Evolutionary conservation across 1,140 invertebrate genomes (phyloP).

Genomic region (Apis laboriosa): DNA sequence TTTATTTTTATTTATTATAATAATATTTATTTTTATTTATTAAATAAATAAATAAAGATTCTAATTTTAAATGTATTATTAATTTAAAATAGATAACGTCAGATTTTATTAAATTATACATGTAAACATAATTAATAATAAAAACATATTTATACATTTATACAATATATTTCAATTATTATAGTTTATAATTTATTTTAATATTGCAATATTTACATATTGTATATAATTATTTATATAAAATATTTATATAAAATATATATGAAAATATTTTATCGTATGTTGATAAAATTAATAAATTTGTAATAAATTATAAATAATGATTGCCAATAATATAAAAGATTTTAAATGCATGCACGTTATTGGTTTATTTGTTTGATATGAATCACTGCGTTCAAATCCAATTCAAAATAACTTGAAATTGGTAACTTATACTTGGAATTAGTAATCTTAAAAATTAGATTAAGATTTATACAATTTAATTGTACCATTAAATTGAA

Average conservation of each 20-base stretch:
- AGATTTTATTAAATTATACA: neutral
- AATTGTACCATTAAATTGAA: neutral
- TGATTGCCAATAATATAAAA: neutral
- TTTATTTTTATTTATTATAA: no score
- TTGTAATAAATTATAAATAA: no score
- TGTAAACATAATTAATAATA: neutral
- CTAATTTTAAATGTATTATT: neutral
- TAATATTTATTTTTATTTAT: no score
- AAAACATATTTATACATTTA: neutral
- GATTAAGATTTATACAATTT: neutral
- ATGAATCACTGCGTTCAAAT: neutral
- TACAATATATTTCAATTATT: neutral
- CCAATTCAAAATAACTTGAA: neutral
- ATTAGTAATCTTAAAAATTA: neutral
- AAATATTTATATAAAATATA: no score
- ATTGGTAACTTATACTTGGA: neutral
- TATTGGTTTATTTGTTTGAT: slow-evolving; percentile 10
- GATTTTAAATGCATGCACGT: neutral
- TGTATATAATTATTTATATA: neutral
- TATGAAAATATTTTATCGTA: neutral
- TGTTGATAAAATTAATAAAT: neutral
- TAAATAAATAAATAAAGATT: no score
- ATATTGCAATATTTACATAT: neutral
- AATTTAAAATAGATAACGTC: neutral
- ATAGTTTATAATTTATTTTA: neutral